Evolutionary conservation across 2,797 vertebrate species (phyloP), one percentile per base, ranked within the genome.

Genomic region (Crotalus adamanteus): DNA sequence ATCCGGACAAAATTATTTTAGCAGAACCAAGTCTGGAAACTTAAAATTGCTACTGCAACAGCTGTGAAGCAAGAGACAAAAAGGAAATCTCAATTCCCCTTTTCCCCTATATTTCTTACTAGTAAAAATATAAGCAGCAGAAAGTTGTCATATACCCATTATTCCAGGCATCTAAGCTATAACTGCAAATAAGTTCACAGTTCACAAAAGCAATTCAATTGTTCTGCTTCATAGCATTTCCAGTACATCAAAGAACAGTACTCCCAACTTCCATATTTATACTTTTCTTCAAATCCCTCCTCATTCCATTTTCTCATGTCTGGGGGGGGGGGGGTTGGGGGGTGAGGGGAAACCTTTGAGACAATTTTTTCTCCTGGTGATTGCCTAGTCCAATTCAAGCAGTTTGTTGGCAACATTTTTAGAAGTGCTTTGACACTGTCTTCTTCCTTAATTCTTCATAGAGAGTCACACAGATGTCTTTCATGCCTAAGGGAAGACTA

Each of bases 1-100:
- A 55, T 53, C 18, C 2, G 37, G 56, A n/a, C 14, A 47, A 89
- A 60, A 42, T 16, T n/a, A 88, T 57, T 57, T 88, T 88, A n/a
- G 61, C 85, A 0, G 1, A 91, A 0, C 0, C 0, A 14, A 7
- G 51, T 47, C 86, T 37, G 1, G 73, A 60, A 11, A 73, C 2
- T 9, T 65, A 60, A 91, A 91, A 90, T 18, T 0, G 0, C 26
- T 89, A 31, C 91, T 14, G 47, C 56, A 22, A 90, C 18, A 37
- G 83, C 37, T 63, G 61, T 22, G 56, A 89, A 86, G 73, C 51
- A 91, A 89, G 25, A 86, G 16, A 57, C 25, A 0, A 12, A 0
- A 28, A 26, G 31, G 86, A 18, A 31, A 73, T 87, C 0, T 0
- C 59, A 0, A 2, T 57, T 42, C 11, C 92, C 12, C 42, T 11